Evolutionary conservation across 2,113 vertebrate species (phyloP), one percentile per base, ranked within the genome.

Genomic region (Archilochus colubris): DNA sequence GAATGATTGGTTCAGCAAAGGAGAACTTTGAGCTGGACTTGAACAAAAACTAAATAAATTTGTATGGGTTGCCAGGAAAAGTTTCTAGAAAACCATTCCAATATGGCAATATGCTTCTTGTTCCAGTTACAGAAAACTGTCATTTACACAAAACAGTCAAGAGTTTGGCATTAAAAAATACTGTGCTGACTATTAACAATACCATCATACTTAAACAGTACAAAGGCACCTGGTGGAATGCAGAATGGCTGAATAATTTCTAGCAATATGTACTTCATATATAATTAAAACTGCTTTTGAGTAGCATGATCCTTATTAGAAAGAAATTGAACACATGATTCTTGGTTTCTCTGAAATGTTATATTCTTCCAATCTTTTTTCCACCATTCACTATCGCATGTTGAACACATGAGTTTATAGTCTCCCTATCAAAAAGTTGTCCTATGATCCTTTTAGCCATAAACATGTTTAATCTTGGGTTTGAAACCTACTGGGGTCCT

Each of bases 101-200:
- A 69, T 93, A 4, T 62, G 53, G 77, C 93, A 97, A 93, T 95
- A 85, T 16, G 63, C 83, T 96, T 96, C 48, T 76, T 91, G 50
- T 91, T 94, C 40, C 68, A 92, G 43, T 94, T 97, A 95, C 89
- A 95, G 85, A 94, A 97, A 96, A 81, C 18, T 88, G 83, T 92
- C 72, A 95, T 90, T 97, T 96, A 64, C 77, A 96, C 63, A 73
- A 96, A 96, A 92, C 74, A 94, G 63, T 97, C 83, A 59, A 83
- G n/a, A 87, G 13, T 44, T 38, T 94, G 84, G 30, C 89, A 93
- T 94, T 31, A 67, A 46, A 63, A 51, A 90, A 14, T 75, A 68
- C 24, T 91, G 38, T 70, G 62, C 68, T 84, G 51, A 66, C 31
- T 90, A 63, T 92, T 96, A 95, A 93, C 64, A 94, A 66, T 67